Evolutionary conservation across 2,113 vertebrate genomes (phyloP).

Genomic region (Eretmochelys imbricata): DNA sequence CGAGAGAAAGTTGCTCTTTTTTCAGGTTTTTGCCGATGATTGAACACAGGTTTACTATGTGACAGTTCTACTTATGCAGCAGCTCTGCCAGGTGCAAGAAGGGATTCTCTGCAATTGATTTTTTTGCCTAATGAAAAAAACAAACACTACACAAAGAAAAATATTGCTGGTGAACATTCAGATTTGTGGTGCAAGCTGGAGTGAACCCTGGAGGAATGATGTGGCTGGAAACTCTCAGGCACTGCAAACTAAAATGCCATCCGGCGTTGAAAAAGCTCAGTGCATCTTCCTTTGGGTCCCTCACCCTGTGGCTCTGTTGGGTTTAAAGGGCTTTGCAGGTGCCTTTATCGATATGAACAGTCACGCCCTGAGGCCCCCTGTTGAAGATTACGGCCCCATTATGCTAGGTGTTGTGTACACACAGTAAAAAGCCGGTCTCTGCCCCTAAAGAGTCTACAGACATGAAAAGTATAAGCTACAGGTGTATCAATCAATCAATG

Average conservation of each 20-base stretch:
- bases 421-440: background rate
- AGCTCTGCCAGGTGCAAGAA: conserved; percentile 28
- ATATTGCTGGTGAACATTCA: background rate
- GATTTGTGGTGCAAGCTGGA: background rate
- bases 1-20: background rate
- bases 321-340: background rate
- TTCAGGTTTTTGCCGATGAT: background rate
- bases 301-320: background rate
- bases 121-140: background rate
- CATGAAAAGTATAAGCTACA: background rate
- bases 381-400: background rate
- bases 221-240: background rate
- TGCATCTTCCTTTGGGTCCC: background rate
- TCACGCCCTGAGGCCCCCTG: accelerated
- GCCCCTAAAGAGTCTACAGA: background rate
- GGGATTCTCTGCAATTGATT: conserved; percentile 18
- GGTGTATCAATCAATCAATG: background rate
- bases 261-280: background rate
- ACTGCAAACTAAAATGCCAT: background rate
- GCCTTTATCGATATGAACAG: background rate
- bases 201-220: background rate
- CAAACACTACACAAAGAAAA: background rate
- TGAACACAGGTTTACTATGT: conserved; percentile 42
- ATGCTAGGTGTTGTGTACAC: background rate
- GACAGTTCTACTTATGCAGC: conserved; percentile 43